Evolutionary conservation across 23 tunicate genomes (phyloP), one percentile per base, ranked within the genome.

Genomic region (Ascidia mentula): DNA sequence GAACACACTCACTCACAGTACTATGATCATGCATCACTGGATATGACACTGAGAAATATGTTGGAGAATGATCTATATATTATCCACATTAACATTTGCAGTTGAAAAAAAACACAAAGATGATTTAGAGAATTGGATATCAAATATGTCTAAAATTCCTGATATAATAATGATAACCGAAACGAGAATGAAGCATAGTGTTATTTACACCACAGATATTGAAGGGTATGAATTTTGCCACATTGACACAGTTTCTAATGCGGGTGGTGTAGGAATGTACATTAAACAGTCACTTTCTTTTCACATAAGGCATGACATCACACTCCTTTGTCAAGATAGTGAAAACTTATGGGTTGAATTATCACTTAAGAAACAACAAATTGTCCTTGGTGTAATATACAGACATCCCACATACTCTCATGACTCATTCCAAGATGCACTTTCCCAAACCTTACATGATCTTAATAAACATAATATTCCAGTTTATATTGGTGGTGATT

Each of bases 211-310:
- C 22, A 45, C 32, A 22, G 32, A 77, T 77, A 42, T 77, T 45
- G 13, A 18, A 15, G 69, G 69, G 0, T 77, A 77, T 45, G 30
- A 42, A 15, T 77, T 77, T 45, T n/a, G 26, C 13, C 81, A 45
- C 8, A 30, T 34, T 31, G 69, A 71, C 32, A 6, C 75, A 20
- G 36, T 36, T 1, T 22, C 24, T 36, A 34, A 22, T 36, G 75
- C 75, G 4, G 81, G 81, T 2, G 81, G 81, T 17, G 81, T 77
- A 22, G 81, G 81, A 31, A 26, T 77, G 9, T 77, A 42, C 31
- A 77, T 77, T 30, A 77, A 77, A 42, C n/a, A n/a, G n/a, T n/a
- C n/a, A n/a, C n/a, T n/a, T 30, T 45, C 40, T 12, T 45, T 1
- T 77, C 13, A 15, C 69, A 77, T 42, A 38, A 32, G 70, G 24